A percentile compares a stretch with the other conserved stretches of the same genome.
Conservation (phyloP, 2,113 vertebrate species). For the Crotalus viridis region DNA sequence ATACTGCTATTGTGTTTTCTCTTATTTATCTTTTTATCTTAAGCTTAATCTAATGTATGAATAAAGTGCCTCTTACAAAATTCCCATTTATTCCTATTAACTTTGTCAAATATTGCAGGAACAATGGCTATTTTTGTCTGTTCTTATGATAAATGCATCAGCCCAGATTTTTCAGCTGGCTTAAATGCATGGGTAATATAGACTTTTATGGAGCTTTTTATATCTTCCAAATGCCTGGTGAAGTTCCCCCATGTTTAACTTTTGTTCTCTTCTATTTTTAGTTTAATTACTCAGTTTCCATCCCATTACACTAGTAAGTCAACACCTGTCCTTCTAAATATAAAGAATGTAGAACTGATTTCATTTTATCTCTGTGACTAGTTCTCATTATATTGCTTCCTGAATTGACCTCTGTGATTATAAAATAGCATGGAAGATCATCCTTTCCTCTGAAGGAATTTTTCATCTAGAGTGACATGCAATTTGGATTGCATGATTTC, state of each 20-base stretch:
- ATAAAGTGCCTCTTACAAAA: conserved; percentile 36
- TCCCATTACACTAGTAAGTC: conserved; percentile 54
- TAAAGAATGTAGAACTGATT: conserved; percentile 42
- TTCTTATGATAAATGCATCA: conserved; percentile 44
- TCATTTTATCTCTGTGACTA: conserved; percentile 11
- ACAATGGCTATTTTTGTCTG: conserved; percentile 43
- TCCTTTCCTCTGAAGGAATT: conserved; percentile 33
- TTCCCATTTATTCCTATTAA: conserved; percentile 49
- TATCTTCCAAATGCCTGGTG: conserved; percentile 41
- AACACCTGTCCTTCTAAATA: conserved; percentile 62
- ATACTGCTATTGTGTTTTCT: background rate
- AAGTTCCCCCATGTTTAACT: conserved; percentile 35
- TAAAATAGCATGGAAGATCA: conserved; percentile 28
- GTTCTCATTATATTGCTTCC: conserved; percentile 48
- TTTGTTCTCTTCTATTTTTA: conserved; percentile 56
- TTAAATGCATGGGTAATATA: conserved; percentile 49
- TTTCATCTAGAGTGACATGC: background rate
- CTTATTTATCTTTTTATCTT: background rate
- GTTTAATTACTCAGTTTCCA: conserved; percentile 50
- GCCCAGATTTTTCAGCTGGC: conserved; percentile 54
- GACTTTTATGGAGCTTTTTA: conserved; percentile 46
- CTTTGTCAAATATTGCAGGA: conserved; percentile 53
- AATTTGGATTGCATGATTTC: background rate
- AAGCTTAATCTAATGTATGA: background rate
- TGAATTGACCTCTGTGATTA: conserved; percentile 47